Evolutionary conservation across 2,113 vertebrate genomes (phyloP).

Genomic region (Hydropotes inermis): DNA sequence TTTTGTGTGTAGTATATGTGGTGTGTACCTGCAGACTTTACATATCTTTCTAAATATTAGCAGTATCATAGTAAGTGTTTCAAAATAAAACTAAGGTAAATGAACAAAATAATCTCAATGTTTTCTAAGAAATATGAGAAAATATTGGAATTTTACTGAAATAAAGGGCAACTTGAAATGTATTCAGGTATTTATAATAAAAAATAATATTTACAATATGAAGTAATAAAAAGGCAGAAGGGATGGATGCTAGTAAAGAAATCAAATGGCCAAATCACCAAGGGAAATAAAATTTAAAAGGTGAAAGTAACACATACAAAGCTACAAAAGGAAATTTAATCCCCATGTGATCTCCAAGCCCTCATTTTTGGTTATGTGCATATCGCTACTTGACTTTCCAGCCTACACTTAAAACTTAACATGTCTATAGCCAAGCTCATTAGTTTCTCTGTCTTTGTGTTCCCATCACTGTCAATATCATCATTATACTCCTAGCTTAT

Average conservation of each 20-base stretch:
- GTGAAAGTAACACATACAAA: neutral
- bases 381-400: neutral
- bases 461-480: neutral
- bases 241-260: neutral
- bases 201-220: neutral
- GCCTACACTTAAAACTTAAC: neutral
- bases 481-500: neutral
- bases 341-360: neutral
- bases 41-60: neutral
- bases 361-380: neutral
- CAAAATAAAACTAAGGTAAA: neutral
- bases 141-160: neutral
- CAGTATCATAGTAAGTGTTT: neutral
- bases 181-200: neutral
- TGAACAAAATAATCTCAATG: neutral
- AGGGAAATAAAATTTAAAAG: neutral
- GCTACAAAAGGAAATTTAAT: neutral
- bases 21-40: neutral
- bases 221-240: neutral
- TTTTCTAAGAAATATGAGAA: neutral
- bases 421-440: slow-evolving; percentile 4
- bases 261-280: neutral
- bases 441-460: slow-evolving; percentile 10
- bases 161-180: neutral
- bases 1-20: neutral